These are phyloP conservation scores for Incurvaria masculella DNA, from an alignment of 2,888 invertebrate species.

Conservation along the genomic window DNA sequence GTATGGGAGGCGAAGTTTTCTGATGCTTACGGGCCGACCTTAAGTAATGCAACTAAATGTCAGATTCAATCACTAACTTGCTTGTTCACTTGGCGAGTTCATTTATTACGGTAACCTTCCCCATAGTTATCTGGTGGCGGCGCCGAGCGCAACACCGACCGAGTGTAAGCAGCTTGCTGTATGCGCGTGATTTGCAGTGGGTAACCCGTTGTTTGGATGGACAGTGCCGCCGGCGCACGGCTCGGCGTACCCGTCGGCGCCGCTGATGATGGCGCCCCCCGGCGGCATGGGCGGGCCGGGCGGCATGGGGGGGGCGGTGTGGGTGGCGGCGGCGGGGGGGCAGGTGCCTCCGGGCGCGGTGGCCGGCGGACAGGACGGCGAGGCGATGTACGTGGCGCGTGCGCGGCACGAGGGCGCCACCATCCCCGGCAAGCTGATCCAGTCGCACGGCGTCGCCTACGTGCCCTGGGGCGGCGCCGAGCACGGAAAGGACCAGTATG, in stretches of 20 bases:
- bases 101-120: too few relatives aligned
- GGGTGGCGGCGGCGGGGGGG: slow-evolving; percentile 61
- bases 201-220: not conserved
- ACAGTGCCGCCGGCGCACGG: slow-evolving; percentile 17
- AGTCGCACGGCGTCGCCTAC: slow-evolving; percentile 75
- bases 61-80: too few relatives aligned
- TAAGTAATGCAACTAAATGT: too few relatives aligned
- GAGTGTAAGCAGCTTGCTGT: not conserved
- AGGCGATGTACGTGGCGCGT: slow-evolving; percentile 65
- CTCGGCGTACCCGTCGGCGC: slow-evolving; percentile 4
- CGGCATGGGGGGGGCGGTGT: slow-evolving; percentile 36
- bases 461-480: slow-evolving; percentile 82
- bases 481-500: slow-evolving; percentile 71
- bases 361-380: slow-evolving; percentile 62
- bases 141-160: too few relatives aligned
- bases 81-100: too few relatives aligned
- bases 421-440: slow-evolving; percentile 77
- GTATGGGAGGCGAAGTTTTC: too few relatives aligned
- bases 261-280: not conserved
- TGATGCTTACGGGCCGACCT: too few relatives aligned
- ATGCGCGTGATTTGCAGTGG: not conserved
- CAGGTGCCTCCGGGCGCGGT: slow-evolving; percentile 71
- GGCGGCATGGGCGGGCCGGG: slow-evolving; percentile 3
- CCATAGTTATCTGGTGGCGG: too few relatives aligned
- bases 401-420: slow-evolving; percentile 75